Evolutionary conservation across 1,140 invertebrate genomes (phyloP).

Genomic region (Drosophila carrolli): DNA sequence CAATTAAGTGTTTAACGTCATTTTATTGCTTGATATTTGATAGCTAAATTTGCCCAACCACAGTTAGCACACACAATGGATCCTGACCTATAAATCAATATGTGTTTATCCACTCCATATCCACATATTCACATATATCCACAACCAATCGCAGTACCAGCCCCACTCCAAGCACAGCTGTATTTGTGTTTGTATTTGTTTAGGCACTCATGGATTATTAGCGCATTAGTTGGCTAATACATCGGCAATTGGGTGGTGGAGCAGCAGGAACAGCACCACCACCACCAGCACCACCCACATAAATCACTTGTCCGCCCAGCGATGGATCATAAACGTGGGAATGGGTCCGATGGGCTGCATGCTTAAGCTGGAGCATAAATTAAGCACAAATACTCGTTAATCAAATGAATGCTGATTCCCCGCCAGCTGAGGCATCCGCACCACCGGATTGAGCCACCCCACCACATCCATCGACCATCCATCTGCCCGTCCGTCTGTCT

Average conservation of each 20-base stretch:
- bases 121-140: constrained; percentile 5
- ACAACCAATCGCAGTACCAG: constrained; percentile 6
- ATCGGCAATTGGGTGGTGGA: constrained; percentile 40
- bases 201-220: constrained; percentile 80
- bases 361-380: constrained; percentile 69
- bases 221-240: constrained; percentile 77
- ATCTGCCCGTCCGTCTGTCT: constrained; percentile 12
- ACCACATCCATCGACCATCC: constrained; percentile 1
- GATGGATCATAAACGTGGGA: constrained; percentile 68
- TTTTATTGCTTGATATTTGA: constrained; percentile 79
- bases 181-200: constrained; percentile 70
- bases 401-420: constrained; percentile 72
- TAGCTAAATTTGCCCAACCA: constrained; percentile 52
- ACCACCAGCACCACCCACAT: constrained; percentile 35
- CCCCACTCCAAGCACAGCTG: constrained; percentile 17
- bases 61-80: constrained; percentile 21
- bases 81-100: constrained; percentile 72
- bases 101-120: constrained; percentile 38
- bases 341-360: constrained; percentile 7
- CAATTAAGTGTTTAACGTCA: constrained; percentile 78
- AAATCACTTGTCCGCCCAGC: constrained; percentile 59
- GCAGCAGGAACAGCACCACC: constrained; percentile 15
- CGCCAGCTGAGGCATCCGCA: constrained; percentile 9
- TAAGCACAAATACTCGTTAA: constrained; percentile 79
- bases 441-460: constrained; percentile 5